Conservation (phyloP, 2,797 vertebrate species). For the Dendrocincla fuliginosa region DNA sequence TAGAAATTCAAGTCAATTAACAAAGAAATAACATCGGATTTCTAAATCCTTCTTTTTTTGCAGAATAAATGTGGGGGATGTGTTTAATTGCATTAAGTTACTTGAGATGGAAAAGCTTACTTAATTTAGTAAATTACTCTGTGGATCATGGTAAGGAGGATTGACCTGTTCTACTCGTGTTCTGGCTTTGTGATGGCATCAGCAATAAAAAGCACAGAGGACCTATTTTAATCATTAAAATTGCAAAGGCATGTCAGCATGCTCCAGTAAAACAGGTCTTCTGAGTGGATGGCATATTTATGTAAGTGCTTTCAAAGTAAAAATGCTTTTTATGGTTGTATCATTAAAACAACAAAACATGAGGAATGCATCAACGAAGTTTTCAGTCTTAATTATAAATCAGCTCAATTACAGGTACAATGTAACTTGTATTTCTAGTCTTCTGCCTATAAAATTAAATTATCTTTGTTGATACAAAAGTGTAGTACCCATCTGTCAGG, state of each 20-base stretch:
- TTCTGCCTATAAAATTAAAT: neutral
- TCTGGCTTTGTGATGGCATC: constrained; percentile 36
- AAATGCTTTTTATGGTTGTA: neutral
- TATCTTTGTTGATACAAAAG: neutral
- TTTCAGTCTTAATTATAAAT: constrained; percentile 36
- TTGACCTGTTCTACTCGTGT: neutral
- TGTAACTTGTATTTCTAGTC: neutral
- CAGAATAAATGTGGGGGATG: neutral
- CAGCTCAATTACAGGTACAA: neutral
- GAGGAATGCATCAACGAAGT: neutral
- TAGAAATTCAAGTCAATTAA: neutral
- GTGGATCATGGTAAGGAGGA: neutral
- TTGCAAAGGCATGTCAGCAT: constrained; percentile 30
- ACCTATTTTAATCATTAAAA: constrained; percentile 52
- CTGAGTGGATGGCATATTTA: constrained; percentile 25
- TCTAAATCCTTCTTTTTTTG: neutral
- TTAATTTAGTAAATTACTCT: constrained; percentile 46
- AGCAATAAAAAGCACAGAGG: constrained; percentile 41
- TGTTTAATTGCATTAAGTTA: neutral
- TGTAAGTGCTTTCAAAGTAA: constrained; percentile 12
- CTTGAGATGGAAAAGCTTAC: neutral
- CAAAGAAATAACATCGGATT: neutral
- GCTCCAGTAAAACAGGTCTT: neutral
- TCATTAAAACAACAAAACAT: neutral
- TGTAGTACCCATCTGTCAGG: neutral